Base-by-base conservation (phyloP, 2,113 vertebrate genomes). In the Bagarius yarrelli region DNA sequence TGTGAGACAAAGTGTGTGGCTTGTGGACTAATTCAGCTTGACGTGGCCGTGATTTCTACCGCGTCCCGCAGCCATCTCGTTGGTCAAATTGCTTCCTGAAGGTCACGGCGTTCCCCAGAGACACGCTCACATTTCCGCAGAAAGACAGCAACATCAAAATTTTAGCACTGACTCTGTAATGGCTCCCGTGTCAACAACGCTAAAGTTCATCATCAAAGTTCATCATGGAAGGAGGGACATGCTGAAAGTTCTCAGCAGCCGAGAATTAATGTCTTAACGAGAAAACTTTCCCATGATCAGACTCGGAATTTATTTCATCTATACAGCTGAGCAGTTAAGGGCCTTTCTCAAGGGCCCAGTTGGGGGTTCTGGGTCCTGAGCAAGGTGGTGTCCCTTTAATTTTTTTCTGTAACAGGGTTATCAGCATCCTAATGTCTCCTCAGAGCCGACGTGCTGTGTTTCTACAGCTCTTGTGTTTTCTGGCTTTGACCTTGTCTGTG, bases 31-130 rank as follows among this genome's bases (percentile, higher is more conserved):
- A 23, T 40, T 75, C 30, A 2, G 34, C 44, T 47, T 2, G n/a
- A 44, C 76, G 34, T 8, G 76, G 19, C 47, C 2, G 11, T 47
- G 3, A 18, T 25, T 59, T 52, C 19, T 6, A 23, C 76, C 15
- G 19, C 11, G 12, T 78, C 44, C 18, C 47, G n/a, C 14, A n/a
- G n/a, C n/a, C 19, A n/a, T 32, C 40, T 63, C 18, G 1, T 61
- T 11, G 60, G 30, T 34, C 59, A 25, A 25, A 78, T 78, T 66
- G 3, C 76, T 66, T 78, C 60, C 21, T 18, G 14, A 78, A 78
- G 76, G 76, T 66, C 76, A 67, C 25, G 8, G 8, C 21, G 9
- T 66, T 55, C 61, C 27, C 69, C 8, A 0, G 69, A 12, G 69
- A 16, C n/a, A 52, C 44, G 47, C 6, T 71, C 69, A 71, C 69